Conservation (phyloP, 2,113 vertebrate species). For the Isurus oxyrinchus region DNA sequence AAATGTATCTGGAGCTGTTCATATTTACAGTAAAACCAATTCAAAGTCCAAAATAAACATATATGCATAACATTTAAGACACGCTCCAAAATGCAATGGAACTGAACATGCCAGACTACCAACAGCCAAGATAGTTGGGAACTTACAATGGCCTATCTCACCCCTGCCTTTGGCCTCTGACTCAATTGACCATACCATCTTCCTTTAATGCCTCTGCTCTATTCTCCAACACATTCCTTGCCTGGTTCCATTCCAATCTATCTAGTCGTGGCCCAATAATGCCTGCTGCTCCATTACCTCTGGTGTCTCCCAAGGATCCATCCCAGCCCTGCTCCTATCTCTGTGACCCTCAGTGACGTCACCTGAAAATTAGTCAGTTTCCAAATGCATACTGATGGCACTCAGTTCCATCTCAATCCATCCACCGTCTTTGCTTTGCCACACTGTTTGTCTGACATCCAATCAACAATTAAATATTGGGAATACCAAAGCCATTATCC, state of each 20-base stretch:
- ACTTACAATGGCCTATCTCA: not conserved
- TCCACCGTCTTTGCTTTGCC: too few species aligned
- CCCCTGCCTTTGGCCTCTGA: not conserved
- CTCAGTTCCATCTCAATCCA: not conserved
- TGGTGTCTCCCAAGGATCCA: not conserved
- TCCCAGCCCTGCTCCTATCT: not conserved
- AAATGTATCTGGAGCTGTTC: not conserved
- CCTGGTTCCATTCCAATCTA: not conserved
- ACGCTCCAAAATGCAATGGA: not conserved
- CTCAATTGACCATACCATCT: not conserved
- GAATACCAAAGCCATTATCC: not conserved
- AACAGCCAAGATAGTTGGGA: not conserved
- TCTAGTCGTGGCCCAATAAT: not conserved
- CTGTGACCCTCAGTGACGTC: not conserved
- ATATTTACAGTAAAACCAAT: not conserved
- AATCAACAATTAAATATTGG: not conserved
- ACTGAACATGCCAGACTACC: not conserved
- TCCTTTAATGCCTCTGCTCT: not conserved
- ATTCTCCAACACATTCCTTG: not conserved
- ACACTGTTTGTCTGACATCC: too few species aligned
- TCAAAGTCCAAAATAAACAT: too few species aligned
- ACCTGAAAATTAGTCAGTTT: not conserved
- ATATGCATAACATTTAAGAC: not conserved
- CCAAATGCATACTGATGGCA: not conserved
- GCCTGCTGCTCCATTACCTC: too few species aligned